Evolutionary conservation across 2,797 vertebrate genomes (phyloP), one percentile per base, ranked within the genome.

Genomic region (Channa striata): DNA sequence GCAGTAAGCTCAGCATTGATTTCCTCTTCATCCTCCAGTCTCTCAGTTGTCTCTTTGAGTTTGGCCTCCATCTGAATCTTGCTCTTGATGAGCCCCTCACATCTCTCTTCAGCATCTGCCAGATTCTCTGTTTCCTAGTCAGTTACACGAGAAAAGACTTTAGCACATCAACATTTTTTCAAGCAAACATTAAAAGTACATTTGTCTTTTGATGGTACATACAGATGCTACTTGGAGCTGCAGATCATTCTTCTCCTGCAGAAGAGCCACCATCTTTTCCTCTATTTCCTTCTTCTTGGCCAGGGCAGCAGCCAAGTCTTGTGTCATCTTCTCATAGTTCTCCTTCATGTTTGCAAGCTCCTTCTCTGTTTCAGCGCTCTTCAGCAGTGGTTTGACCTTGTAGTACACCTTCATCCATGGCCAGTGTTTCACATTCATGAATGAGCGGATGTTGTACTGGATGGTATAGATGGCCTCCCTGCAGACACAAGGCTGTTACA

Each of bases 371-470:
- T 97, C 96, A 4, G 96, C 96, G 37, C 93, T 95, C 92, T 94
- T 94, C 52, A 97, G 88, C 21, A 97, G 90, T 25, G 96, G 96
- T 69, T 97, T 97, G 87, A 97, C 97, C 91, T 98, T 97, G 91
- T 96, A 97, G 77, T 94, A 98, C 6, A 97, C 91, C 74, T 97
- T 97, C 96, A 97, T 96, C 96, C 96, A 97, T 62, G 96, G 95
- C 96, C 96, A 97, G 61, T 95, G 93, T 72, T 97, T 97, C 0
- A 97, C 96, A 14, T 96, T 96, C 95, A 96, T 96, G 92, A 97
- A 97, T 3, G 96, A 81, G 0, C 96, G 93, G 20, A 97, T 0
- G 0, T 97, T 97, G 89, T 96, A 96, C 81, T 97, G 96, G 75
- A 97, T 95, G 11, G 93, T 93, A 63, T 76, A 96, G 71, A 97